Base-by-base conservation (phyloP, 1,140 invertebrate species). In the Drosophila leontia region DNA sequence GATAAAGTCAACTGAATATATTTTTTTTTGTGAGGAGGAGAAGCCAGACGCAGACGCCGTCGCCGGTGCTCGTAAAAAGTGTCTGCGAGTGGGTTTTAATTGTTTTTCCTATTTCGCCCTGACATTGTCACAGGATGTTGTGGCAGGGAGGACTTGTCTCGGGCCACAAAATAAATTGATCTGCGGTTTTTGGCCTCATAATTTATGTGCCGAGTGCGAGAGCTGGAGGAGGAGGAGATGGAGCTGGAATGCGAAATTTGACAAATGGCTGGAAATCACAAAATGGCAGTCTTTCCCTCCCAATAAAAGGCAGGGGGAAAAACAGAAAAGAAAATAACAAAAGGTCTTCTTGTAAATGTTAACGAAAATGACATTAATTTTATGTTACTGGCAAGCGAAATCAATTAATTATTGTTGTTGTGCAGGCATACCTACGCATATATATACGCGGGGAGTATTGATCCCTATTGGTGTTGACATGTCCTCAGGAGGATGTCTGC, bases 151-250 rank as follows among this genome's bases (percentile, higher is more conserved):
- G 51, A 75, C 51, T 67, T 82, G 81, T 77, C 75, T 80, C 80
- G 72, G 35, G 80, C 72, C 59, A 72, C 81, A 84, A 90, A 84
- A 90, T 88, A 88, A 88, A 88, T 88, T 88, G 84, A 88, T 88
- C 85, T 88, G 85, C 37, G 84, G 84, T 63, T 78, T 56, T 83
- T 64, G 65, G 57, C 50, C 68, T 81, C 78, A 90, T 88, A 88
- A 88, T 88, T 88, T 90, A 88, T 88, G 69, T 64, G 77, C 57
- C 48, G 47, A 48, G 51, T 39, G n/a, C 57, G 29, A 8, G 15
- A 35, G 35, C 3, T 7, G 47, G 9, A 12, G 13, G 15, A 3
- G 13, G 26, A 29, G 67, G 19, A 23, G 2, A 23, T 13, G n/a
- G 29, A 50, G 62, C 39, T 26, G 41, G 41, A 44, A 64, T 65